Base-by-base conservation (phyloP, 2,113 vertebrate genomes). In the Tachuris rubrigastra region DNA sequence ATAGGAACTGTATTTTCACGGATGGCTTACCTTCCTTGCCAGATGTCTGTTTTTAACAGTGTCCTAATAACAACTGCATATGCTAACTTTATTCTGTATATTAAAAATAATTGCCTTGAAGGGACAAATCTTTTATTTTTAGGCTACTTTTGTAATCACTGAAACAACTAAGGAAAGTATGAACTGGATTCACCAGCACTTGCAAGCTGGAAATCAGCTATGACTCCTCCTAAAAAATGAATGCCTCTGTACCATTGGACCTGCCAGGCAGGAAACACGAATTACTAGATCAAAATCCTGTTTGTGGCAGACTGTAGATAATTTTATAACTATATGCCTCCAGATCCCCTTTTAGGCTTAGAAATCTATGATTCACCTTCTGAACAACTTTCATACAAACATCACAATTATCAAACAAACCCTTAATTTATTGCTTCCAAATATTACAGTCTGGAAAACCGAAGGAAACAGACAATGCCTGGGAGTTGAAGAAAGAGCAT, bases 401-500 rank as follows among this genome's bases (percentile, higher is more conserved):
- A 87, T 68, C 74, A 72, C 66, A 82, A 87, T 94, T 94, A 96
- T 87, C 89, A 95, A 92, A 92, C 95, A 95, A 95, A 87, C 69
- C 66, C 74, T 77, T 94, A 95, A 89, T 93, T 95, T 93, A 82
- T 90, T 89, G 78, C 89, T 91, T 82, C 71, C 44, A 58, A 96
- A 85, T 74, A 89, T 87, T 91, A 75, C 77, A 69, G 66, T 82
- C 89, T 94, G 67, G 71, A 91, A 92, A 94, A 95, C 80, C 42
- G 89, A 89, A 95, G 87, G 89, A 95, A 96, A 94, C 58, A 91
- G 91, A 89, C 87, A 95, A 82, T 91, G 93, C 89, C 94, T 91
- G 84, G 28, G 81, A 91, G 62, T 46, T 87, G 89, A 91, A 87
- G 89, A 87, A 87, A 44, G 59, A 95, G 56, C 18, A 0, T 75